These are phyloP conservation scores for Stomorhina lunata DNA, from an alignment of 2,888 invertebrate species.

Conservation along the genomic window DNA sequence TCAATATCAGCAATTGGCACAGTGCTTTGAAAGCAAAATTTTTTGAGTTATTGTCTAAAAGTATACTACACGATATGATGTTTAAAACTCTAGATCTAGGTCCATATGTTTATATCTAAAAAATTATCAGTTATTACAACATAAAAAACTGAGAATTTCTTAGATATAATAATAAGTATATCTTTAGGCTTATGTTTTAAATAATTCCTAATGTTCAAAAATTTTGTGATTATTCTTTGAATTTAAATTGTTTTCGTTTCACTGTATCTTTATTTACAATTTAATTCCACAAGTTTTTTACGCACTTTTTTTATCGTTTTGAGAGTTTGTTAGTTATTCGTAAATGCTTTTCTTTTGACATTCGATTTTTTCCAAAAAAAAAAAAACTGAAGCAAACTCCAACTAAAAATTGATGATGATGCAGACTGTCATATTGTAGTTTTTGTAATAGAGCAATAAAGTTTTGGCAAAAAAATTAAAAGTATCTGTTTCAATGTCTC, in stretches of 20 bases:
- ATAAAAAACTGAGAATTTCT: too few species aligned
- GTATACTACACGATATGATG: too few species aligned
- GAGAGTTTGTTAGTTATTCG: neutral
- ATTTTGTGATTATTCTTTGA: too few species aligned
- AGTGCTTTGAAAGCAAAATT: too few species aligned
- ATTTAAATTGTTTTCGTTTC: neutral
- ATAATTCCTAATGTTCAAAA: too few species aligned
- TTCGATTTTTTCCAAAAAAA: neutral
- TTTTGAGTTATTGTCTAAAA: too few species aligned
- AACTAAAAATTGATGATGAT: slow-evolving; percentile 71
- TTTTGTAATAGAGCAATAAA: neutral
- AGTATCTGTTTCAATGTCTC: slow-evolving; percentile 9
- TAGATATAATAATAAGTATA: too few species aligned
- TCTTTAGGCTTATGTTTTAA: too few species aligned
- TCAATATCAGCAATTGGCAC: too few species aligned
- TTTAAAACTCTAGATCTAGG: too few species aligned
- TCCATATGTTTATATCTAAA: too few species aligned
- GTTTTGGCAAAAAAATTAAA: neutral
- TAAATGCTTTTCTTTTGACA: slow-evolving; percentile 12
- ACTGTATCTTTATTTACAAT: neutral
- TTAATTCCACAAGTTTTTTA: neutral
- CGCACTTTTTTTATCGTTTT: neutral
- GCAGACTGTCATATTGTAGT: slow-evolving; percentile 53
- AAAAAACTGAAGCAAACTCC: slow-evolving; percentile 37
- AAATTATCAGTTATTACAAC: too few species aligned